These are phyloP conservation scores for Sitta carolinensis DNA, from an alignment of 2,797 vertebrate genomes.

Conservation along the genomic window DNA sequence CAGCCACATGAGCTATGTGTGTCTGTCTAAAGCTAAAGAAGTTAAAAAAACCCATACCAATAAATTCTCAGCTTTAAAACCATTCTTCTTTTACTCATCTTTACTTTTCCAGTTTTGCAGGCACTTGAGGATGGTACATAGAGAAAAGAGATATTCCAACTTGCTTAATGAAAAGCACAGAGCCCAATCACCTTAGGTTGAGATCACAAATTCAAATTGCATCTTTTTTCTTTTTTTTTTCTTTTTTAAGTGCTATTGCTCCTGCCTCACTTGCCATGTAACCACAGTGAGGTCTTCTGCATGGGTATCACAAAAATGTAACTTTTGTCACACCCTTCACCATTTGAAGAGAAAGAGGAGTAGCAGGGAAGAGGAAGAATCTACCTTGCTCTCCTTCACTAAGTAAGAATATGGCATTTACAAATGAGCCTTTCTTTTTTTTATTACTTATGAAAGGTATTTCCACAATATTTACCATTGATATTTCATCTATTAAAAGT, in stretches of 20 bases:
- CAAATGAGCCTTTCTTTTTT: background rate
- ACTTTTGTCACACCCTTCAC: background rate
- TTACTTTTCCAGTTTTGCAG: conserved; percentile 1
- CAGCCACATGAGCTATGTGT: background rate
- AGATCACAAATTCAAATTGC: background rate
- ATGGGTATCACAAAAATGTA: background rate
- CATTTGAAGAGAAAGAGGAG: background rate
- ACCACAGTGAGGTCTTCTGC: background rate
- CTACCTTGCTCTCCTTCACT: background rate
- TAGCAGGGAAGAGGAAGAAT: background rate
- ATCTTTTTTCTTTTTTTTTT: background rate
- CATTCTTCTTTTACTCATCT: background rate
- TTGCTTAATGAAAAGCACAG: background rate
- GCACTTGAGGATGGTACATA: background rate
- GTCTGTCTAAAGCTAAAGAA: background rate
- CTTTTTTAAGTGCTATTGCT: background rate
- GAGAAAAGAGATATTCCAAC: background rate
- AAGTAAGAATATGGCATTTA: background rate
- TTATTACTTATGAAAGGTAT: background rate
- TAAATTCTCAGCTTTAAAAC: background rate
- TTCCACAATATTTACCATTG: background rate
- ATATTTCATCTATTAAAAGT: background rate
- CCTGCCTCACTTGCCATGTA: background rate
- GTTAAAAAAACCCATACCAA: background rate
- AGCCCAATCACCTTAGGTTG: background rate